phyloP scores from a whole-genome alignment of 2,113 vertebrate genomes.

The Muntiacus muntjak region DNA sequence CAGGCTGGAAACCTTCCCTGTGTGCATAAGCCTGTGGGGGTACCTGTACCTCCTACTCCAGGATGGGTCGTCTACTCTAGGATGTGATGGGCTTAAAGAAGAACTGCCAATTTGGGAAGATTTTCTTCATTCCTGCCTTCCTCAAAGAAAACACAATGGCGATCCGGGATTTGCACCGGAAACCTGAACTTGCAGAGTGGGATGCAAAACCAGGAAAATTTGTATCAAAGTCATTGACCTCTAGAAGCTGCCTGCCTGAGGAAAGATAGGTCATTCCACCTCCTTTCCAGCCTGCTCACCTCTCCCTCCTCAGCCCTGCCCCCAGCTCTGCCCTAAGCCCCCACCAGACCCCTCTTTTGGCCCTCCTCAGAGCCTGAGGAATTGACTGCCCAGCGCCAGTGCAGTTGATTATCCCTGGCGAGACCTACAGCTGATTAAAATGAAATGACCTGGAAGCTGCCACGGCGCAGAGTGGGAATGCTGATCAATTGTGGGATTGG shows the following conservation, averaged over 20 bases:
- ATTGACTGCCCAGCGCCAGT: conserved; percentile 75
- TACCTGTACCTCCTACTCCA: background rate
- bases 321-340: background rate
- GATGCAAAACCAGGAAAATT: conserved; percentile 84
- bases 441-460: conserved; percentile 89
- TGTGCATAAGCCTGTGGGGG: background rate
- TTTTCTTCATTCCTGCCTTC: conserved; percentile 12
- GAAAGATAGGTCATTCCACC: conserved; percentile 84
- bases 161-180: conserved; percentile 75
- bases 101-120: background rate
- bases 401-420: conserved; percentile 83
- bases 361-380: background rate
- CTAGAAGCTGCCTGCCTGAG: conserved; percentile 79
- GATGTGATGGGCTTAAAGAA: background rate
- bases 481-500: conserved; percentile 79
- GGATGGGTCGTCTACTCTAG: background rate
- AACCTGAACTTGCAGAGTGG: conserved; percentile 79
- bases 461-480: background rate
- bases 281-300: conserved; percentile 65
- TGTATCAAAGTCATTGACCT: conserved; percentile 80
- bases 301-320: background rate
- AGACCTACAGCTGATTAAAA: conserved; percentile 85
- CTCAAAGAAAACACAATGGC: conserved; percentile 57
- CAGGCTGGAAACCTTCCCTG: background rate
- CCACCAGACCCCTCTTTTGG: background rate